Evolutionary conservation across 1,140 invertebrate species (phyloP).

Genomic region (Protaetia brevitarsis): DNA sequence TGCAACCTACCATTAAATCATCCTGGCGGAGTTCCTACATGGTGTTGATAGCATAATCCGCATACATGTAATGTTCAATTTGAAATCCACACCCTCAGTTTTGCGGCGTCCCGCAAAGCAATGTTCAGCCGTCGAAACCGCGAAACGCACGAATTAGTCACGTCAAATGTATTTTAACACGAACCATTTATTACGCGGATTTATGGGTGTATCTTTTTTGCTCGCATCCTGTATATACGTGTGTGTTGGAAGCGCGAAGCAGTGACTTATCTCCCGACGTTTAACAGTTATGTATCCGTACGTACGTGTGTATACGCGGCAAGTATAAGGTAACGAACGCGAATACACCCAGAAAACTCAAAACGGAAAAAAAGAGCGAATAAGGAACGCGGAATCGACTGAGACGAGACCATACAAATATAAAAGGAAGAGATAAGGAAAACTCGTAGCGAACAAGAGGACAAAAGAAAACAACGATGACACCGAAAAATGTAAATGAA

Average conservation of each 20-base stretch:
- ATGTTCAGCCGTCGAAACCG: neutral
- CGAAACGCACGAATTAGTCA: conserved; percentile 2
- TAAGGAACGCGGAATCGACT: neutral
- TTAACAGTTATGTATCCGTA: neutral
- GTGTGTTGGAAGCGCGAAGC: too few relatives aligned
- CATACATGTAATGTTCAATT: too few relatives aligned
- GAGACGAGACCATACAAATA: too few relatives aligned
- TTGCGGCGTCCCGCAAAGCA: too few relatives aligned
- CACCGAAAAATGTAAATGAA: conserved; percentile 8
- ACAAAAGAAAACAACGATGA: neutral
- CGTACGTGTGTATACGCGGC: too few relatives aligned
- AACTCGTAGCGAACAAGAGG: neutral
- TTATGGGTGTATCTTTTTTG: neutral
- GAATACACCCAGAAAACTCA: neutral
- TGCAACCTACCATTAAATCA: too few relatives aligned
- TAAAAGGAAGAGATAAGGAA: neutral
- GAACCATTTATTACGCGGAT: neutral
- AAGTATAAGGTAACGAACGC: too few relatives aligned
- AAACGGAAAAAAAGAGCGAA: neutral
- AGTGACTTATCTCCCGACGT: too few relatives aligned
- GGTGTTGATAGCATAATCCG: too few relatives aligned
- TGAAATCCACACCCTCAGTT: too few relatives aligned
- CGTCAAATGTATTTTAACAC: conserved; percentile 11
- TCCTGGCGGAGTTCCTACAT: too few relatives aligned
- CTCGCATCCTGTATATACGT: too few relatives aligned